Evolutionary conservation across 2,888 invertebrate species (phyloP), one percentile per base, ranked within the genome.

Genomic region (Cremastinae sp.): DNA sequence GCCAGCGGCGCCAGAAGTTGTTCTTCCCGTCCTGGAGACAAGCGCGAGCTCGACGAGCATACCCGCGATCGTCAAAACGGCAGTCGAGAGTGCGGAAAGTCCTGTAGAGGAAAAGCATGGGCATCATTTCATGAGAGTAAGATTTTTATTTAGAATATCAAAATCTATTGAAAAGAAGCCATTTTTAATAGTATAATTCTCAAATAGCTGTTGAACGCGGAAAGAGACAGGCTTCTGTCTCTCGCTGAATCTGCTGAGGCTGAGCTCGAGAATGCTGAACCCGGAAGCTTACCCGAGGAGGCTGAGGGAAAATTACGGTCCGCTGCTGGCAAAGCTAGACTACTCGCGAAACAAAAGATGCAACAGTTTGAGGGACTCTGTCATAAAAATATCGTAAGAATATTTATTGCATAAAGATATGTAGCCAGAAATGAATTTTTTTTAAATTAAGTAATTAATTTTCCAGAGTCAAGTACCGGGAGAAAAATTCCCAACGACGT

Each of bases 261-360:
- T 77, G 94, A 95, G 82, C 90, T 96, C 82, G 92, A 93, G 70
- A 90, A 81, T 58, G 84, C 81, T 12, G 82, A 83, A 58, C 82
- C 85, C 53, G 82, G 90, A n/a, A 91, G 91, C 74, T 90, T 95
- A 61, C 91, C 93, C 2, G 97, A 97, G 85, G 97, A 97, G 88
- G 93, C 95, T 0, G 91, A 95, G 73, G 98, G 98, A 0, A 93
- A 95, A 83, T 91, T 98, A 41, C 92, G 97, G 69, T 94, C 97
- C 0, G 96, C 97, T 0, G 93, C 97, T 4, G 98, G 98, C 14
- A 98, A 98, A 90, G 97, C 97, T 5, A 93, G 96, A 79, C 91
- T 98, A 35, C 91, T 98, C 79, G 94, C 96, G 28, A 94, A 95
- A 10, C 96, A 98, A 91, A 98, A 98, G 90, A 96, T 98, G 93